Conservation (phyloP, 2,113 vertebrate species). For the Chaenocephalus aceratus region DNA sequence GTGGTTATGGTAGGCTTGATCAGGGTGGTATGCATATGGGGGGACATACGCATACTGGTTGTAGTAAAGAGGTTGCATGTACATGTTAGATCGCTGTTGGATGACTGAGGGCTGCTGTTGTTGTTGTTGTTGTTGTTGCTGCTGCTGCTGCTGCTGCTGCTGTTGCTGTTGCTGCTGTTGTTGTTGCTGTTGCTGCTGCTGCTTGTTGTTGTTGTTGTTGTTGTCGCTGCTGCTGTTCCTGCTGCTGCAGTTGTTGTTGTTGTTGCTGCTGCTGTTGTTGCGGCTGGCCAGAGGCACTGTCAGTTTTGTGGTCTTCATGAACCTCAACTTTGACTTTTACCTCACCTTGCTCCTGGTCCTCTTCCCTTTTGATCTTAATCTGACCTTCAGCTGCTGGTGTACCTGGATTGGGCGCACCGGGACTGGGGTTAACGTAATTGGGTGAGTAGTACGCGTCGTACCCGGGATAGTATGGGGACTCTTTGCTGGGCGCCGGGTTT, state of each 20-base stretch:
- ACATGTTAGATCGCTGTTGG: constrained; percentile 97
- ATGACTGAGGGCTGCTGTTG: constrained; percentile 92
- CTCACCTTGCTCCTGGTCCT: constrained; percentile 89
- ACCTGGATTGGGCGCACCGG: constrained; percentile 85
- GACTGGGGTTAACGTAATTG: constrained; percentile 93
- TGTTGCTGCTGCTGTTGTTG: constrained; percentile 49
- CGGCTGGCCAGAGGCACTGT: constrained; percentile 80
- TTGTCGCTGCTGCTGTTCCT: not conserved
- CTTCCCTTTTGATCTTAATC: constrained; percentile 93
- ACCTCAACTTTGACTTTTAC: constrained; percentile 90
- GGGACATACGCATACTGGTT: constrained; percentile 97
- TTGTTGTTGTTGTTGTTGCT: constrained; percentile 57
- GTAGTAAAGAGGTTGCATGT: constrained; percentile 99
- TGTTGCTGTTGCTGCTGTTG: constrained; percentile 63
- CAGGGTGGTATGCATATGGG: constrained; percentile 91
- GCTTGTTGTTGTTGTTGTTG: constrained; percentile 29
- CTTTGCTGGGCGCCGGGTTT: constrained; percentile 90
- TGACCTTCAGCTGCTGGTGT: constrained; percentile 85
- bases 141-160: constrained; percentile 25
- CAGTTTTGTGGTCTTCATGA: constrained; percentile 92
- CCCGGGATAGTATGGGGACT: constrained; percentile 92
- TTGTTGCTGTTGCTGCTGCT: constrained; percentile 44
- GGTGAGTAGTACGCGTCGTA: constrained; percentile 97
- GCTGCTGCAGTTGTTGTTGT: constrained; percentile 35
- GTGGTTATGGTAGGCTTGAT: constrained; percentile 96